Conservation (phyloP, 1,140 invertebrate genomes). For the Drosophila ananassae region DNA sequence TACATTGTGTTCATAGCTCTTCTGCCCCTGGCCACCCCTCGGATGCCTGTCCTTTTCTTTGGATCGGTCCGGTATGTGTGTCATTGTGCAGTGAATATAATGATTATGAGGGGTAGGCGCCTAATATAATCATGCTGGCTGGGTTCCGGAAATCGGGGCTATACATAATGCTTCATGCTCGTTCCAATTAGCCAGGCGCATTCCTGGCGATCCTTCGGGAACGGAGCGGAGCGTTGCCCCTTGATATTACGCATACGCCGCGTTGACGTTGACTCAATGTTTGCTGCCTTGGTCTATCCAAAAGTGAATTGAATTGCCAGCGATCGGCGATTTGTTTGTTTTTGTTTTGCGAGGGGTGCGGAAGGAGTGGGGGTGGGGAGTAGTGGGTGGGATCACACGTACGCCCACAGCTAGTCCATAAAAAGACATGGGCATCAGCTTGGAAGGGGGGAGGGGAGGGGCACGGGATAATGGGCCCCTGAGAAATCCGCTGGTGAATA, state of each 20-base stretch:
- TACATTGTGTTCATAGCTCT: constrained; percentile 36
- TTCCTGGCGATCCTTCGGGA: constrained; percentile 20
- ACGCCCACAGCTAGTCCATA: constrained; percentile 54
- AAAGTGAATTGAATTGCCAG: constrained; percentile 18
- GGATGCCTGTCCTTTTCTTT: background rate
- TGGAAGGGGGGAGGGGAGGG: constrained; percentile 12
- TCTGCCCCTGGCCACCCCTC: background rate
- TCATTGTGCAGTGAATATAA: constrained; percentile 61
- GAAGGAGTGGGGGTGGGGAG: background rate
- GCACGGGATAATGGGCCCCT: constrained; percentile 17
- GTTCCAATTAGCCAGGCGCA: constrained; percentile 26
- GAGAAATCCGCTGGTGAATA: constrained; percentile 34
- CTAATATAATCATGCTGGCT: constrained; percentile 40
- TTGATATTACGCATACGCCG: constrained; percentile 56
- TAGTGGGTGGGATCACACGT: constrained; percentile 9
- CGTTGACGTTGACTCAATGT: constrained; percentile 40
- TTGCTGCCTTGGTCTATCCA: constrained; percentile 37
- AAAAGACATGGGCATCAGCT: constrained; percentile 31
- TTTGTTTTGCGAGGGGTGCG: constrained; percentile 29
- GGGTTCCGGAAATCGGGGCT: constrained; percentile 36
- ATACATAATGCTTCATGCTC: constrained; percentile 25
- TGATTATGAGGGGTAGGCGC: constrained; percentile 44
- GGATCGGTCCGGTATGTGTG: constrained; percentile 45
- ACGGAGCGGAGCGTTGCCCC: constrained; percentile 4
- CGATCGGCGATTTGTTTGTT: constrained; percentile 49